Evolutionary conservation across 2,888 invertebrate genomes (phyloP), one percentile per base, ranked within the genome.

Genomic region (Cheilosia vulpina): DNA sequence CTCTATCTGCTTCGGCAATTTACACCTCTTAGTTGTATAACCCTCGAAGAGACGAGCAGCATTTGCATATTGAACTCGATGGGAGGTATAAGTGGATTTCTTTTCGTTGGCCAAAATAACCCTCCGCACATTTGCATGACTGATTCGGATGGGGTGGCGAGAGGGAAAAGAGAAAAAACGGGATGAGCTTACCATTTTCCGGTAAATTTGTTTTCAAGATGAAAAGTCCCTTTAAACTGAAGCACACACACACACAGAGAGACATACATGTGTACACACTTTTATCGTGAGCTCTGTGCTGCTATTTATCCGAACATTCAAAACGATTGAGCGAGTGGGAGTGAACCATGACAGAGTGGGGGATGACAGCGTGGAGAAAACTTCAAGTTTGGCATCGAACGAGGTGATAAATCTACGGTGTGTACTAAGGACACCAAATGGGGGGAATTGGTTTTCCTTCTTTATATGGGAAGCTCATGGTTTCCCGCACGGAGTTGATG

Each of bases 161-260:
- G 17, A 17, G 2, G 11, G 38, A 58, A 17, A 27, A 31, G 41
- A 9, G 34, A 38, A 65, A 47, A 31, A 7, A 31, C 31, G 57
- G 69, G 47, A 68, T 57, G 80, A 76, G 85, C 85, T 85, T 72
- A 81, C 81, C 77, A 76, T 85, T 85, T 85, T 80, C 80, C 76
- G 71, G 80, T 85, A 81, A 81, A 85, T 85, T 81, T 85, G 85
- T 85, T 81, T 81, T 81, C 71, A 80, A 80, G 84, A 84, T 80
- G 84, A 84, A 66, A 75, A 78, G 57, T 83, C 68, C 17, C 81
- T 76, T 81, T 76, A 76, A 76, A 43, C 27, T 43, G n/a, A 58
- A 21, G 52, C 50, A 55, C 15, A 19, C 34, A 34, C 47, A 71
- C 50, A 43, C 41, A 5, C 31, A 34, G 31, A 21, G 27, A 47